Conservation (phyloP, 2,888 invertebrate genomes). For the Hydrotaea cyrtoneurina region DNA sequence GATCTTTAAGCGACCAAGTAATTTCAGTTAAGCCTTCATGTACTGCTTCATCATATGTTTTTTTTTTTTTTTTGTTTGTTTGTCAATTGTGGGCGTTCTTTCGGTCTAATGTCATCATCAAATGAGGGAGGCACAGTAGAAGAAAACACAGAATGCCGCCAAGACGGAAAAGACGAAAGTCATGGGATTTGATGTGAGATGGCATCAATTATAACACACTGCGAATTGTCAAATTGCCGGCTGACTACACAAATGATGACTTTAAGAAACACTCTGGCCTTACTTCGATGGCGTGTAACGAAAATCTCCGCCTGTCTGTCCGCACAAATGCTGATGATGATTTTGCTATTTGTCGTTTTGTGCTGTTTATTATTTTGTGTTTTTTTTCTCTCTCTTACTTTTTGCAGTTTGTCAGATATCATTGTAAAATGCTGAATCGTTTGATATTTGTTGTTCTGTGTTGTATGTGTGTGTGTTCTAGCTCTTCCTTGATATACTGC, state of each 20-base stretch:
- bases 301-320: not conserved
- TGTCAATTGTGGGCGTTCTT: constrained; percentile 54
- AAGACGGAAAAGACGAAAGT: constrained; percentile 22
- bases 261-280: constrained; percentile 53
- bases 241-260: constrained; percentile 46
- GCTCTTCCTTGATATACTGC: constrained; percentile 54
- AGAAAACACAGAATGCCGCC: not conserved
- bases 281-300: not conserved
- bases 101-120: constrained; percentile 62
- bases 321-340: constrained; percentile 57
- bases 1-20: not conserved
- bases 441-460: constrained; percentile 41
- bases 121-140: constrained; percentile 21
- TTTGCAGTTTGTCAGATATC: constrained; percentile 26
- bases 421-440: constrained; percentile 66
- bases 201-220: constrained; percentile 77
- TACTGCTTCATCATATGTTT: not conserved
- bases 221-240: constrained; percentile 42
- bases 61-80: too few relatives aligned
- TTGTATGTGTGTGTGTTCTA: constrained; percentile 37
- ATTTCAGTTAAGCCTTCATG: not conserved
- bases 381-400: constrained; percentile 6
- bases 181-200: constrained; percentile 70
- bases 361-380: constrained; percentile 20
- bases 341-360: constrained; percentile 59